Conservation (phyloP, 2,113 vertebrate species). For the Psilopogon haemacephalus region DNA sequence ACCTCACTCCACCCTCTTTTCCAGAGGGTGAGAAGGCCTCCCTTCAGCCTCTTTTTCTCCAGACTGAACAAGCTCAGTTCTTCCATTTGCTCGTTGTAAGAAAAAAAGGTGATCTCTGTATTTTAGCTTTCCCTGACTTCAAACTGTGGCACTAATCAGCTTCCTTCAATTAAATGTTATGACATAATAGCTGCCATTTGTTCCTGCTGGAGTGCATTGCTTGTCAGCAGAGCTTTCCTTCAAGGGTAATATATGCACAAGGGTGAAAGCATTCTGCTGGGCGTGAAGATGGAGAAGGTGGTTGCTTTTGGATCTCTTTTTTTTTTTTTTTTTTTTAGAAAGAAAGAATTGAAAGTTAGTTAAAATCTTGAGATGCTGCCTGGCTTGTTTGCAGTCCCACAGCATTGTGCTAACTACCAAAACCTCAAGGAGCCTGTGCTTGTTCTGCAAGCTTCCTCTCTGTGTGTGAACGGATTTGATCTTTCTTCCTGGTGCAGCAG, state of each 20-base stretch:
- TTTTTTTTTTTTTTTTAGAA: too few relatives aligned
- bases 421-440: background rate
- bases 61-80: too few relatives aligned
- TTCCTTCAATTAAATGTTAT: background rate
- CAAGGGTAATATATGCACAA: accelerated
- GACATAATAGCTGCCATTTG: accelerated
- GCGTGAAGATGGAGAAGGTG: background rate
- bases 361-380: background rate
- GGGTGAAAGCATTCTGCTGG: background rate
- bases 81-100: too few relatives aligned
- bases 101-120: background rate
- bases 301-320: background rate
- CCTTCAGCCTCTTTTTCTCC: too few relatives aligned
- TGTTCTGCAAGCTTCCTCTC: background rate
- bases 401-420: background rate
- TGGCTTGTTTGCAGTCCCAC: background rate
- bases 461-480: background rate
- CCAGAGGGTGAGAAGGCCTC: too few relatives aligned
- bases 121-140: background rate
- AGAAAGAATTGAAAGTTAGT: background rate
- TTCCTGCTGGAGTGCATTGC: accelerated
- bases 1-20: too few relatives aligned
- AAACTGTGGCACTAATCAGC: background rate
- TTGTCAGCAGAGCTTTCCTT: background rate
- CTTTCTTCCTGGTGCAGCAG: background rate